Evolutionary conservation across 2,888 invertebrate species (phyloP), one percentile per base, ranked within the genome.

Genomic region (Coelopa pilipes): DNA sequence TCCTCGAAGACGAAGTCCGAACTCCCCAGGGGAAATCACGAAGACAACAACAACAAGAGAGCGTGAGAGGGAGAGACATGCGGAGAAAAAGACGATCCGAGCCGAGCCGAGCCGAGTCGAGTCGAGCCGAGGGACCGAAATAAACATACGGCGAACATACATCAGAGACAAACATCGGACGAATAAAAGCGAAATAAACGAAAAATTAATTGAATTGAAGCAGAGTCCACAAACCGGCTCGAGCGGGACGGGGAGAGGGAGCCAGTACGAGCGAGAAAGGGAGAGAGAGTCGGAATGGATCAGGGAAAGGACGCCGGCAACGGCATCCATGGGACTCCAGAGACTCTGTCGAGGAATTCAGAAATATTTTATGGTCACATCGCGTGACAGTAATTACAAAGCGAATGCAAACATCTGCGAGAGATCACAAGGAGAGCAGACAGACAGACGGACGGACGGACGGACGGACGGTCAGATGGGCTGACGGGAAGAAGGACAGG

Each of bases 301-400:
- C 34, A 60, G 60, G 21, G 24, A 24, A 12, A 19, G 59, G n/a
- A 17, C 59, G n/a, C 1, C 59, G 21, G 59, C 19, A 17, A 59
- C 59, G 17, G 63, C 15, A 46, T 53, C 15, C 53, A 53, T 53
- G 53, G n/a, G 21, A 24, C 60, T 62, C 2, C 24, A 24, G 24
- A 70, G 59, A 21, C 55, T 65, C 55, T 46, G 65, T 55, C 60
- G 55, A 55, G 65, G 65, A 46, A 71, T 65, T 53, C 46, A 45
- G 55, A 65, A 65, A 71, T 19, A 65, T 81, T 81, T 84, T 83
- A 85, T 82, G 82, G 82, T 81, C 84, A 82, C 84, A 85, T 85
- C 83, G 86, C 86, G 84, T 85, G 84, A 84, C 86, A 85, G 81
- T 84, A 85, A 84, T 85, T 85, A 85, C 83, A 81, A 78, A 78